Evolutionary conservation across 2,797 vertebrate species (phyloP), one percentile per base, ranked within the genome.

Genomic region (Selene dorsalis): DNA sequence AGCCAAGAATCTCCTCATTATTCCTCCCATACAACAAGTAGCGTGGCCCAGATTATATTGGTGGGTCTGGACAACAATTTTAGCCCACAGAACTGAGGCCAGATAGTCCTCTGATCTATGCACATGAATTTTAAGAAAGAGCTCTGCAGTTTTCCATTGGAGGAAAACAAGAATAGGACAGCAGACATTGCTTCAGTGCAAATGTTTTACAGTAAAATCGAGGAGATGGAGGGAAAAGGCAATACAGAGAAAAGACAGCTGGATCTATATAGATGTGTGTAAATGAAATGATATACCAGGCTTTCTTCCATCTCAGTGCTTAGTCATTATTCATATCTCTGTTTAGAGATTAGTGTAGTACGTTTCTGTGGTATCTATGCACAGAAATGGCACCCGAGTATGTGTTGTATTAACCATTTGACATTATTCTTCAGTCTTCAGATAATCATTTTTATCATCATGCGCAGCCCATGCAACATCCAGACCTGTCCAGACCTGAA

Each of bases 1-100:
- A 50, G 87, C 80, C 78, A 71, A 72, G 82, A 84, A 69, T 88
- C 69, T 84, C 71, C 87, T 93, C 88, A 91, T 94, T 92, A 92
- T 86, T 89, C 87, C 81, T 73, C 48, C 74, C 62, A 61, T 77
- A 84, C 75, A 82, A 84, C 63, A 79, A 82, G 86, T 61, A 58
- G 43, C 62, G 69, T 68, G 67, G 73, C 67, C 66, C 18, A 48
- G 39, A 85, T 83, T 72, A 75, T 76, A 86, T 83, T 9, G 26
- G 56, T 50, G 63, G 66, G 73, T 68, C 67, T 69, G 84, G 85
- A 87, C 91, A 82, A 68, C 71, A 84, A 67, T 87, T 61, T 76
- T 24, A 63, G 62, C 56, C 74, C 72, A 30, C 60, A 73, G 77
- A 86, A 57, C 50, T 10, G 0, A 14, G 65, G 38, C 65, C 66